Evolutionary conservation across 2,888 invertebrate species (phyloP), one percentile per base, ranked within the genome.

Genomic region (Caenorhabditis macrosperma): DNA sequence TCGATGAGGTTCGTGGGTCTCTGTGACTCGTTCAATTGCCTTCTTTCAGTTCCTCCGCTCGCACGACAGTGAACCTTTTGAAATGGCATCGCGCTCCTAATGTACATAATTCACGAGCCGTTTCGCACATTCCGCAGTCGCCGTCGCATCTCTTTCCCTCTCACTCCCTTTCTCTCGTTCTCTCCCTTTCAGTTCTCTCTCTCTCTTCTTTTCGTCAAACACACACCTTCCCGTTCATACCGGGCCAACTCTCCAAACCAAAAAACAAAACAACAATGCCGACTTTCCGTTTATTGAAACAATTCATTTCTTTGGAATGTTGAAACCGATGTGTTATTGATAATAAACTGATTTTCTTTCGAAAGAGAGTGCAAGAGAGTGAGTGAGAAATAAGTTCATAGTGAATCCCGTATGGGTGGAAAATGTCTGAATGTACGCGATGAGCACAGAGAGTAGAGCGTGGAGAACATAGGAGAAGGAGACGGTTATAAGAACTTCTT

Each of bases 401-500:
- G 20, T 2, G 28, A 15, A 67, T 75, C 75, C 66, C 75, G 66
- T 75, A 74, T 74, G 74, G 74, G 64, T 75, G 50, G 52, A 30
- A 75, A 67, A 60, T 75, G 75, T 75, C 75, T 57, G 48, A 59
- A 61, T 54, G 55, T 61, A 67, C 67, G 60, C 30, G 28, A 60
- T 66, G 75, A 75, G 74, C 74, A 71, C 59, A 55, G 50, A 28
- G 48, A 75, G 20, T 57, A 66, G 64, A 64, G 66, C 55, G 15
- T 20, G 26, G 48, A 50, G 57, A 69, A 60, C 67, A 46, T 59
- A 41, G 17, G 30, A 52, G 41, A 35, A 17, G 24, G 50, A 61
- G 17, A 30, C n/a, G 17, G 41, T 81, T 61, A 81, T 44, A 83
- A 71, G 63, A 83, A 80, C 46, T 78, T 72, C 54, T 77, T 76